phyloP scores from a whole-genome alignment of 2,113 vertebrate species.

The Nothocercus julius region DNA sequence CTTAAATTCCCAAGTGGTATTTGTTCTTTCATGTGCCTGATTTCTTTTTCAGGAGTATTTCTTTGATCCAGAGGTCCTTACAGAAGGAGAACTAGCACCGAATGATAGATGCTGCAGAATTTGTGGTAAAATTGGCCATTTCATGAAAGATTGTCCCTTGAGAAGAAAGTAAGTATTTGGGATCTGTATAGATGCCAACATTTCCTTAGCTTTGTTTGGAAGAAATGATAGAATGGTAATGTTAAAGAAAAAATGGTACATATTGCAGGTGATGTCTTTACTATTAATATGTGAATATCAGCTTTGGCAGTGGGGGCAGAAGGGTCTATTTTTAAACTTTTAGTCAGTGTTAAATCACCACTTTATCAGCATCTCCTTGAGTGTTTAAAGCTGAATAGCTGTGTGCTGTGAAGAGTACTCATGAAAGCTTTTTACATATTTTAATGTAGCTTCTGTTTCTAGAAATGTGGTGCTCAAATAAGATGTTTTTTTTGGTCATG shows the following conservation, averaged over 20 bases:
- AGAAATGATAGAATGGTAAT: neutral
- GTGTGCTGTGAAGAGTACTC: neutral
- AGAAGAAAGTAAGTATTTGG: constrained; percentile 84
- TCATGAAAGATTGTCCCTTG: constrained; percentile 95
- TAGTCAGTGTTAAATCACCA: neutral
- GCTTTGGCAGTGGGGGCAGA: neutral
- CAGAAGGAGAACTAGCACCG: constrained; percentile 91
- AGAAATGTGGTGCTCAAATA: neutral
- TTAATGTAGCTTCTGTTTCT: neutral
- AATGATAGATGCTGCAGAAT: constrained; percentile 95
- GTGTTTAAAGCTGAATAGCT: neutral
- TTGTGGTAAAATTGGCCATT: constrained; percentile 97
- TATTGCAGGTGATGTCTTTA: neutral
- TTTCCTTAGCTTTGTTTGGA: neutral
- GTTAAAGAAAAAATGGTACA: neutral
- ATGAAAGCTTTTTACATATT: neutral
- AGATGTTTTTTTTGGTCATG: neutral
- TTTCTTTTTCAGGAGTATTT: constrained; percentile 87
- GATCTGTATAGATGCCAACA: neutral
- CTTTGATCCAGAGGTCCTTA: constrained; percentile 92
- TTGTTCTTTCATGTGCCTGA: neutral
- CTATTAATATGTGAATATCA: neutral
- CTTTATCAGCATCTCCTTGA: neutral
- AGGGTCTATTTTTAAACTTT: neutral
- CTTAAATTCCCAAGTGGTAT: neutral